phyloP scores from a whole-genome alignment of 2,888 invertebrate genomes.

The Caenorhabditis imperialis region DNA sequence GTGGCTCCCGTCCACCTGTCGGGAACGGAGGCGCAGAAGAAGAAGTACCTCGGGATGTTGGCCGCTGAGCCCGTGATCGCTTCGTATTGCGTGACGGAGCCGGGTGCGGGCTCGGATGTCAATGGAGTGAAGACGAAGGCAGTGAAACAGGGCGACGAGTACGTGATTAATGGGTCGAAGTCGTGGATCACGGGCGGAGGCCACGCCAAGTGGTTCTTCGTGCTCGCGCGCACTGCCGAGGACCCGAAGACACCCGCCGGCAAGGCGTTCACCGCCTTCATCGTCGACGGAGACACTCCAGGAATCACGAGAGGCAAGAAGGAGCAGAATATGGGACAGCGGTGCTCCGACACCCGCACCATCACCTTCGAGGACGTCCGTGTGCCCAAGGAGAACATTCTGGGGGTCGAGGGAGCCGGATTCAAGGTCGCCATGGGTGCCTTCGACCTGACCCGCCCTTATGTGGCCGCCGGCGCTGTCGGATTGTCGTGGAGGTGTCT shows the following conservation, averaged over 20 bases:
- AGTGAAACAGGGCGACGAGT: constrained; percentile 61
- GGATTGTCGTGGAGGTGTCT: constrained; percentile 91
- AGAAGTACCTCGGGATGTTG: constrained; percentile 30
- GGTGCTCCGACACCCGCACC: constrained; percentile 91
- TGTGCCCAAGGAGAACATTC: constrained; percentile 85
- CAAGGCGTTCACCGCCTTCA: constrained; percentile 95
- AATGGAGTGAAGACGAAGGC: constrained; percentile 89
- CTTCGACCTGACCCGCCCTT: constrained; percentile 89
- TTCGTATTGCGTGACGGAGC: constrained; percentile 94
- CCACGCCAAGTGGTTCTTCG: constrained; percentile 93
- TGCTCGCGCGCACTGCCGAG: constrained; percentile 90
- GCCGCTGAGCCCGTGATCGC: constrained; percentile 89
- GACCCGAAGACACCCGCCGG: constrained; percentile 91
- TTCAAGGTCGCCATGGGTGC: constrained; percentile 92
- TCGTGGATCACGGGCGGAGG: constrained; percentile 91
- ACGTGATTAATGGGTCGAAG: constrained; percentile 66
- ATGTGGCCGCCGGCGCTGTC: constrained; percentile 89
- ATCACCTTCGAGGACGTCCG: constrained; percentile 96
- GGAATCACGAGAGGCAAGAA: constrained; percentile 92
- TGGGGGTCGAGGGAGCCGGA: constrained; percentile 59
- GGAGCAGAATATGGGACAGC: constrained; percentile 96
- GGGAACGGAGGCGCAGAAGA: constrained; percentile 30
- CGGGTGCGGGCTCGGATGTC: constrained; percentile 94
- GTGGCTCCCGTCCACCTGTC: constrained; percentile 86
- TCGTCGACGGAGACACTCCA: constrained; percentile 90